Evolutionary conservation across 2,113 vertebrate genomes (phyloP), one percentile per base, ranked within the genome.

Genomic region (Castor canadensis): DNA sequence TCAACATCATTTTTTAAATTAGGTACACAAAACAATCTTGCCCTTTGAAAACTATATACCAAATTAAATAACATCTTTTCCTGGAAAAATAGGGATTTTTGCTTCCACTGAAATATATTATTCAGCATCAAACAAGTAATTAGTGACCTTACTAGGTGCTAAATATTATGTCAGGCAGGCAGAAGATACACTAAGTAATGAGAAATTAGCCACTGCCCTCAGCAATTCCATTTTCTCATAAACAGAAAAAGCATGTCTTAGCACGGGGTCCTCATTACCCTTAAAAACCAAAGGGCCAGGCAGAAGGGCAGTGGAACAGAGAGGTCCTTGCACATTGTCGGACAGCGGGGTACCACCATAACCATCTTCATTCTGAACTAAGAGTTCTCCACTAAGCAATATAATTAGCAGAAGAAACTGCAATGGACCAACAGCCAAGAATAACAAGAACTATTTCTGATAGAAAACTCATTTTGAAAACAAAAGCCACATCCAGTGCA

Each of bases 51-150:
- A 49, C 72, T 66, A 60, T 16, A 87, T 30, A 76, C n/a, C 73
- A 95, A 77, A 82, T 92, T 67, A 72, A 86, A 24, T 30, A 95
- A 43, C 84, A 47, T 52, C 71, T 58, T 83, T 87, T 81, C 87
- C 47, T 86, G 0, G 4, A 47, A 3, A 93, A 4, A 38, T 76
- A 24, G 8, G 0, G 49, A 83, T 49, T 71, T 87, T 72, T 84
- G 12, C 43, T 89, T 71, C 89, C 38, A 95, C 15, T 82, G 30
- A 95, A 82, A 92, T 35, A 85, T 7, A 85, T 52, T 62, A 89
- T 32, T 87, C 69, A 93, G 80, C 73, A 93, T 73, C 73, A 92
- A 64, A 91, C 49, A 73, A 96, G 26, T 94, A 91, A 35, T 54
- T 54, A 89, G 5, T 47, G 64, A 85, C 7, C 8, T 38, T 82